Conservation (phyloP, 2,797 vertebrate genomes). For the Clamator glandarius region DNA sequence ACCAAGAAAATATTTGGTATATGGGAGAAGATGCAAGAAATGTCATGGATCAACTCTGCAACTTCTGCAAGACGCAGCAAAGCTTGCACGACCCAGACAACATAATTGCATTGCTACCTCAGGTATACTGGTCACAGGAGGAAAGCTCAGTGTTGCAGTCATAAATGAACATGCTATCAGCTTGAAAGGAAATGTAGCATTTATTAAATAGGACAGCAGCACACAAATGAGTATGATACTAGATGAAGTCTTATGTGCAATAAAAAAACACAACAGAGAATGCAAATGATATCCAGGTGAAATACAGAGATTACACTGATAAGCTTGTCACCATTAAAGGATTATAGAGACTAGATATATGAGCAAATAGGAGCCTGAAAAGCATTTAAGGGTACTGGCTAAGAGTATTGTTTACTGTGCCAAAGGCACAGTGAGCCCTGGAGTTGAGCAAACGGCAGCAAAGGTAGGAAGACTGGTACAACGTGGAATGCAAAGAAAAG, state of each 20-base stretch:
- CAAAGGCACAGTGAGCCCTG: not conserved
- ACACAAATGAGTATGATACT: not conserved
- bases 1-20: not conserved
- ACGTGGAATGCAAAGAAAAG: not conserved
- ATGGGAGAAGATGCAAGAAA: not conserved
- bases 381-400: not conserved
- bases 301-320: not conserved
- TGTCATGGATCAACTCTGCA: not conserved
- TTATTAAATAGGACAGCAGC: not conserved
- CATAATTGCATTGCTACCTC: not conserved
- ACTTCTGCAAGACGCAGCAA: not conserved
- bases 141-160: not conserved
- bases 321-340: not conserved
- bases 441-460: not conserved
- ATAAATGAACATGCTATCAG: not conserved
- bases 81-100: not conserved
- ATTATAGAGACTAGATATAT: not conserved
- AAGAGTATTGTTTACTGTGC: not conserved
- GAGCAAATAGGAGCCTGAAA: constrained; percentile 7
- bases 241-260: not conserved
- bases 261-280: not conserved
- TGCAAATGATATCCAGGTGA: not conserved
- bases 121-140: not conserved
- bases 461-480: not conserved
- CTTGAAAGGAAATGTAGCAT: not conserved